Evolutionary conservation across 2,797 vertebrate genomes (phyloP).

Genomic region (Antennarius maculatus): DNA sequence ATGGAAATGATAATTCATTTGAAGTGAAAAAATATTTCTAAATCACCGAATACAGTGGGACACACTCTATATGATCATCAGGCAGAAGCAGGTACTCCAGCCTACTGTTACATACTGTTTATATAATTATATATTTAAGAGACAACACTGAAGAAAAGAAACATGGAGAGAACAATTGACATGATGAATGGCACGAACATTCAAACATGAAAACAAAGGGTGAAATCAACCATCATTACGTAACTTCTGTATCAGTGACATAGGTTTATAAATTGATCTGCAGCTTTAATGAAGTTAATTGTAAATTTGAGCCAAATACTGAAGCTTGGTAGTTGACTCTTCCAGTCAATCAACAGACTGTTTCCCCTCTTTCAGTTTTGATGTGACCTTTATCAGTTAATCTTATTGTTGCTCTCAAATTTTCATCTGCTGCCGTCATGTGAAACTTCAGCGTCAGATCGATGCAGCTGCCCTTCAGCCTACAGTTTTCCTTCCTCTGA

Average conservation of each 20-base stretch:
- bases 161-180: not conserved
- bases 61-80: constrained; percentile 9
- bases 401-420: not conserved
- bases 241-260: too few relatives aligned
- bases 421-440: not conserved
- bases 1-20: not conserved
- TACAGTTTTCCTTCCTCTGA: not conserved
- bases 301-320: constrained; percentile 3
- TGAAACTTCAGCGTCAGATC: not conserved
- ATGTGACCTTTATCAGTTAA: not conserved
- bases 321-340: not conserved
- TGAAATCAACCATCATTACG: not conserved
- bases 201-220: too few relatives aligned
- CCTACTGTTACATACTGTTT: too few relatives aligned
- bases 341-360: not conserved
- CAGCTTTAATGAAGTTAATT: not conserved
- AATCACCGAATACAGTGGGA: not conserved
- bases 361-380: not conserved
- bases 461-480: not conserved
- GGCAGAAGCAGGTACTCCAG: not conserved
- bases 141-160: not conserved
- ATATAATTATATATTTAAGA: too few relatives aligned
- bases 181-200: too few relatives aligned
- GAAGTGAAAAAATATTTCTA: constrained; percentile 5
- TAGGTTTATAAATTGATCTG: not conserved